These are phyloP conservation scores for Andrena dorsata DNA, from an alignment of 2,888 invertebrate genomes.

Conservation along the genomic window DNA sequence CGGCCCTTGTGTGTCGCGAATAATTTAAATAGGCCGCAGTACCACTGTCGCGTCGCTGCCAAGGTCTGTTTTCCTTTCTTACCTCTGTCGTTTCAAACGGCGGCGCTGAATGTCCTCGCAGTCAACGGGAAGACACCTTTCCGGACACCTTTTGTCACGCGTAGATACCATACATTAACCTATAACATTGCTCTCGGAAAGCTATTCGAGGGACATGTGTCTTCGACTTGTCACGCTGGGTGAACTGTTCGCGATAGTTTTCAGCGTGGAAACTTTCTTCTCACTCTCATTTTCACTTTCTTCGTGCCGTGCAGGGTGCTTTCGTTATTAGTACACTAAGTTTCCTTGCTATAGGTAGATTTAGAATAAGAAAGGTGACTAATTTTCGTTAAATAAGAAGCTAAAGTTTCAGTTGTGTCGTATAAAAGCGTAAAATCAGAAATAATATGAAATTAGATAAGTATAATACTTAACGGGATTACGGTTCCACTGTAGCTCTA, in stretches of 20 bases:
- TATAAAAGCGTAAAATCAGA: too few species aligned
- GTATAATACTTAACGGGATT: too few species aligned
- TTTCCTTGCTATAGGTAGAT: too few species aligned
- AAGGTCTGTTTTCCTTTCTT: neutral
- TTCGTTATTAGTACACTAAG: too few species aligned
- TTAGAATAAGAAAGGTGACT: too few species aligned
- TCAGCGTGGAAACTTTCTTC: neutral
- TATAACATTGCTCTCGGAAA: neutral
- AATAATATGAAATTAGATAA: too few species aligned
- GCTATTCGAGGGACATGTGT: neutral
- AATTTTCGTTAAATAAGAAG: too few species aligned
- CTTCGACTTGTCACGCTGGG: neutral
- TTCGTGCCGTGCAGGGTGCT: neutral
- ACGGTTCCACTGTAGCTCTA: too few species aligned
- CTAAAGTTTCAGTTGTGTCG: too few species aligned
- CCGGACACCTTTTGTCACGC: constrained; percentile 24
- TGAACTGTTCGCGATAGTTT: neutral
- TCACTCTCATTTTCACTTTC: neutral
- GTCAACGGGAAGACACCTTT: neutral
- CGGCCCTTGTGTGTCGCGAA: constrained; percentile 35
- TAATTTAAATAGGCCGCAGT: constrained; percentile 30
- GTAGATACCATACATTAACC: constrained; percentile 10
- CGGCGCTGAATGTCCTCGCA: constrained; percentile 12
- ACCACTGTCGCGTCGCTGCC: neutral
- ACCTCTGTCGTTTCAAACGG: neutral